Conservation (phyloP, 2,888 invertebrate species). For the Leptopterna dolabrata region DNA sequence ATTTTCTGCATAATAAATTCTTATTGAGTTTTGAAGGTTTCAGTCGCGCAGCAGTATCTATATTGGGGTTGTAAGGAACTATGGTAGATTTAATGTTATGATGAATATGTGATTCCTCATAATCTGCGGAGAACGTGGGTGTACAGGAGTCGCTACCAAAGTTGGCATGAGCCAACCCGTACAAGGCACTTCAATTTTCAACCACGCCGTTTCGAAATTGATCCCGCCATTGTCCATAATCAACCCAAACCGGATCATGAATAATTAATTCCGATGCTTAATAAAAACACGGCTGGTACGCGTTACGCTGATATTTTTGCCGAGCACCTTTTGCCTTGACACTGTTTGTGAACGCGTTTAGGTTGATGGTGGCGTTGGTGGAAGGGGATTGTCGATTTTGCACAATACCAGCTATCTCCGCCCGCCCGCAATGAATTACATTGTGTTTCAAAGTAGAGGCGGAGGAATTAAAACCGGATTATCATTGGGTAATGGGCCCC, state of each 20-base stretch:
- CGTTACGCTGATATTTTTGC: background rate
- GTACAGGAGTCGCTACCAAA: too few relatives aligned
- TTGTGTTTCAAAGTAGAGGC: constrained; percentile 34
- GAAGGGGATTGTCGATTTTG: background rate
- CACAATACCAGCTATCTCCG: background rate
- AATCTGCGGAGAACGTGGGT: too few relatives aligned
- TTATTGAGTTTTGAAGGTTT: too few relatives aligned
- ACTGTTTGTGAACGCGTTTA: background rate
- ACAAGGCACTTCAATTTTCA: too few relatives aligned
- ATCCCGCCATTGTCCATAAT: too few relatives aligned
- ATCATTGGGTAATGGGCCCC: constrained; percentile 18
- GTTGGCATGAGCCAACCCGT: too few relatives aligned
- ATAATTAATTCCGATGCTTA: background rate
- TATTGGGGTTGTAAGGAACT: too few relatives aligned
- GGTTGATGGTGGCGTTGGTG: background rate
- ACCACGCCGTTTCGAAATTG: too few relatives aligned
- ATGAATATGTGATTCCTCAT: too few relatives aligned
- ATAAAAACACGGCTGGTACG: background rate
- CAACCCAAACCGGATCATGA: background rate
- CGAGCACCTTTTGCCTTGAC: background rate
- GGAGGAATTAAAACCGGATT: constrained; percentile 37
- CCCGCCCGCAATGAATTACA: constrained; percentile 34
- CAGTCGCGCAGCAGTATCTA: too few relatives aligned
- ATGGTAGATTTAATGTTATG: too few relatives aligned
- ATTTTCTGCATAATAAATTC: too few relatives aligned